Evolutionary conservation across 2,797 vertebrate genomes (phyloP).

Genomic region (Rhinoraja longicauda): DNA sequence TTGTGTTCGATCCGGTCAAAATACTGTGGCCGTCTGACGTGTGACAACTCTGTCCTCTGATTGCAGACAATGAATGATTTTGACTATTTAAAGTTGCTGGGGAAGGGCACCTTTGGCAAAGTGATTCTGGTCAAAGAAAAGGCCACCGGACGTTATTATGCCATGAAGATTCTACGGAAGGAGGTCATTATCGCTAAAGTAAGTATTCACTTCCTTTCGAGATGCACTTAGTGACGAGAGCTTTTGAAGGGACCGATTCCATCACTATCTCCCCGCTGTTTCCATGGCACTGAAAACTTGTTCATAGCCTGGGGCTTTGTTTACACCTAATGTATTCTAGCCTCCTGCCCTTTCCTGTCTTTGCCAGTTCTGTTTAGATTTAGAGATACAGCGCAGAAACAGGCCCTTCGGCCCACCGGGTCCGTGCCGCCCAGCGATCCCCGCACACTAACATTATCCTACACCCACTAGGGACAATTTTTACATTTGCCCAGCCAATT

Average conservation of each 20-base stretch:
- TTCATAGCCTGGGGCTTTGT: no score
- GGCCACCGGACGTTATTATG: conserved; percentile 84
- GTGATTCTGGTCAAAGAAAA: conserved; percentile 91
- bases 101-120: conserved; percentile 92
- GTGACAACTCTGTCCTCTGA: background rate
- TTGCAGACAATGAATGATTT: conserved; percentile 89
- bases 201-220: conserved; percentile 37
- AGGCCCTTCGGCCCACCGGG: no score
- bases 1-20: background rate
- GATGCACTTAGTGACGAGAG: background rate
- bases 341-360: fast-evolving
- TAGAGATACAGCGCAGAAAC: no score
- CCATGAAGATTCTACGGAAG: conserved; percentile 94
- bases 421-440: no score
- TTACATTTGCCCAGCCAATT: no score
- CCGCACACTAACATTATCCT: no score
- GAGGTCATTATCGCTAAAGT: conserved; percentile 95
- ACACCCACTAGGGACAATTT: no score
- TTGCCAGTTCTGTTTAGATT: no score
- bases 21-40: no score
- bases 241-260: background rate
- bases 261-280: background rate
- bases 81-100: conserved; percentile 90
- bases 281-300: background rate
- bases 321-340: background rate